Evolutionary conservation across 2,113 vertebrate genomes (phyloP).

Genomic region (Orthonyx spaldingii): DNA sequence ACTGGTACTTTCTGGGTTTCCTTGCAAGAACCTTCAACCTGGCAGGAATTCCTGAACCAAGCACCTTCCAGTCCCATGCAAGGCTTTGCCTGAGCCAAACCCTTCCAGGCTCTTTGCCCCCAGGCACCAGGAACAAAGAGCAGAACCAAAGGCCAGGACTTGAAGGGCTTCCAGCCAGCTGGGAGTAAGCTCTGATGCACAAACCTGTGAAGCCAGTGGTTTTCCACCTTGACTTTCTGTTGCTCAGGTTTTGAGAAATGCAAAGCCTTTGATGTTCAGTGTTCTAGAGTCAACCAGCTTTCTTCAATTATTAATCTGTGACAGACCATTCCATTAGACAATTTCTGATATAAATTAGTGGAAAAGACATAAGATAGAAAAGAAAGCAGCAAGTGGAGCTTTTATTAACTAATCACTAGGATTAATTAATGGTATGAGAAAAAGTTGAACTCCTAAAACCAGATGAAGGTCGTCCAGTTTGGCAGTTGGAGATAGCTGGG

Average conservation of each 20-base stretch:
- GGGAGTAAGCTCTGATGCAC: background rate
- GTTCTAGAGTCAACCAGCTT: background rate
- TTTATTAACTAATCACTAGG: background rate
- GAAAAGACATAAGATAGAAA: background rate
- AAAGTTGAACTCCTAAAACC: background rate
- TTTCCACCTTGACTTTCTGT: background rate
- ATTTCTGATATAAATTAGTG: background rate
- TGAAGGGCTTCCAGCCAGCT: background rate
- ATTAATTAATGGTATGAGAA: background rate
- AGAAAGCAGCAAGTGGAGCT: background rate
- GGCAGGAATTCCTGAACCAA: background rate
- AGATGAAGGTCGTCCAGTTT: background rate
- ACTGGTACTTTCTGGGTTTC: background rate
- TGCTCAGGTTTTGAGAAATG: background rate
- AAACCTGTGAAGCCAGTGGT: background rate
- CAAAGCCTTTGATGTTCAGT: background rate
- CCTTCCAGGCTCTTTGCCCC: background rate
- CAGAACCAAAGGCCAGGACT: background rate
- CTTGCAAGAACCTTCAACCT: background rate
- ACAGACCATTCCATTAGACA: background rate
- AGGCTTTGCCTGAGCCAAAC: background rate
- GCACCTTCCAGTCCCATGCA: background rate
- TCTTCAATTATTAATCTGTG: background rate
- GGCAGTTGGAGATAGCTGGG: background rate
- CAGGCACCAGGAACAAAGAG: background rate